Evolutionary conservation across 2,113 vertebrate species (phyloP), one percentile per base, ranked within the genome.

Genomic region (Archilochus colubris): DNA sequence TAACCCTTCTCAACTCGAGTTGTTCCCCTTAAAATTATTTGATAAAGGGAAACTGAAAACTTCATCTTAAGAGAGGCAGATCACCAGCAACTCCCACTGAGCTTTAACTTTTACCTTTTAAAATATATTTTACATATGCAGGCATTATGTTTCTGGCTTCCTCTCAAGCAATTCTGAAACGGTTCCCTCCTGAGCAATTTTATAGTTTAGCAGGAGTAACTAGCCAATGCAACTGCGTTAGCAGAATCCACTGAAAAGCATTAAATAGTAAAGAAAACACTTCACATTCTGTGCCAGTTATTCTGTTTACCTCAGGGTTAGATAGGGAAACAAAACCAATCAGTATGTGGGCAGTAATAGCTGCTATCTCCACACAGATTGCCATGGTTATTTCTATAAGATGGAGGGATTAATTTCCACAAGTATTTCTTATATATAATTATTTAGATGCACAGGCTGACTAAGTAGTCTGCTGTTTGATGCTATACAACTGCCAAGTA

Each of bases 321-420:
- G 91, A 87, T 82, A 89, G 66, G 86, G 83, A 95, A 96, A 94
- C 88, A 92, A 96, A 94, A 59, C 61, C 53, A 38, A 50, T 11
- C 86, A 0, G 58, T 75, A 79, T 61, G 88, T 72, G 91, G 91
- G 95, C 86, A 82, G 86, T 69, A 96, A 94, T 91, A 93, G 91
- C 91, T 82, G 80, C 96, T 96, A 93, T 94, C 94, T 94, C 73
- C 83, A 78, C 77, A 78, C 88, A 82, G 80, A 94, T 64, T 92
- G 92, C 83, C 91, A 72, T 31, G 81, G 92, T 92, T 95, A 93
- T 96, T 94, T 82, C 91, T 72, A 0, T 50, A 84, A 96, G 80
- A 97, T 84, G 80, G 83, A 94, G 86, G 94, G 89, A 40, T 97
- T 93, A 92, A 93, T 89, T 96, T 82, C 94, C 91, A 87, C 77